Conservation (phyloP, 1,140 invertebrate species). For the Cydia fagiglandana region DNA sequence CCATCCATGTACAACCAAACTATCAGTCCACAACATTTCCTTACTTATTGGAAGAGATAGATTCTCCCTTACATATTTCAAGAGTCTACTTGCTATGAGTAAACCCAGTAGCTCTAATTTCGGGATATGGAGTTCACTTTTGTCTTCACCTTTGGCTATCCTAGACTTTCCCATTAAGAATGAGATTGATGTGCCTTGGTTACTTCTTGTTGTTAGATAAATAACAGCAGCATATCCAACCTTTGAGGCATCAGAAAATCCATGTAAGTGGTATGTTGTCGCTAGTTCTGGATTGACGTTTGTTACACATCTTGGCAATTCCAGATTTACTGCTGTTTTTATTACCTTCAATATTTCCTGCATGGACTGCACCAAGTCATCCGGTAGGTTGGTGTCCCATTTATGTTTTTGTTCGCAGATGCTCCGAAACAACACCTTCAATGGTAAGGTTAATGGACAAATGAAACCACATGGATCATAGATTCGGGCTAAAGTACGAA, state of each 20-base stretch:
- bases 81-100: conserved; percentile 31
- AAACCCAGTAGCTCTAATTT: conserved; percentile 26
- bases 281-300: background rate
- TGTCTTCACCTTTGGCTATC: conserved; percentile 21
- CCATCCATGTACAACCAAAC: conserved; percentile 29
- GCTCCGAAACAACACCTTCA: conserved; percentile 26
- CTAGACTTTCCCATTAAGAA: conserved; percentile 32
- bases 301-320: conserved; percentile 32
- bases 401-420: conserved; percentile 30
- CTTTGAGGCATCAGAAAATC: conserved; percentile 34
- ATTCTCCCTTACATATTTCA: conserved; percentile 16
- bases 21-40: conserved; percentile 30
- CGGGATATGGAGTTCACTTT: conserved; percentile 25
- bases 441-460: conserved; percentile 13
- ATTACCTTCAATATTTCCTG: background rate
- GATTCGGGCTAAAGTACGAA: conserved; percentile 11
- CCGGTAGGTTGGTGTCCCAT: conserved; percentile 22
- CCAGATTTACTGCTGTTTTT: background rate
- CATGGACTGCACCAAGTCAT: background rate
- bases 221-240: conserved; percentile 23
- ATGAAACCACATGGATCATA: conserved; percentile 34
- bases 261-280: conserved; percentile 21
- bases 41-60: background rate
- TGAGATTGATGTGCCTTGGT: background rate
- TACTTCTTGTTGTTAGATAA: background rate